Base-by-base conservation (phyloP, 2,113 vertebrate species). In the Bubo bubo region DNA sequence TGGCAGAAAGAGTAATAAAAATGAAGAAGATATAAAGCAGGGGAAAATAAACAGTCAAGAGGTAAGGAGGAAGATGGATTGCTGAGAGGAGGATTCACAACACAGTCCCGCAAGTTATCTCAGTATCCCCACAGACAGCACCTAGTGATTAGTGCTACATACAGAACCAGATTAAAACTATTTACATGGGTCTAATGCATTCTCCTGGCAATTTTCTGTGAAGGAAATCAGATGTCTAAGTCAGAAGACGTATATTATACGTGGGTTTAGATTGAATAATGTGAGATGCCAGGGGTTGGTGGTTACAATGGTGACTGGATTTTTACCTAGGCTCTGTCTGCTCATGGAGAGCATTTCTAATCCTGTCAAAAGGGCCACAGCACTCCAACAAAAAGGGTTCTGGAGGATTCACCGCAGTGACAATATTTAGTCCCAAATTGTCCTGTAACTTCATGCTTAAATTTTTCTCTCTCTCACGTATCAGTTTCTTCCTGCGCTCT, bases 1-100 rank as follows among this genome's bases (percentile, higher is more conserved):
- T 82, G 35, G 34, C 64, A 93, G 70, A 82, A 87, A 67, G 12
- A 84, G 9, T 47, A 94, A 75, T 79, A 89, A 94, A 95, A 93
- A 39, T 4, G 4, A 30, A 81, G 52, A 74, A 12, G 30, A 60
- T 22, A 72, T 55, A 72, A 90, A 96, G 34, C 62, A 76, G 10
- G 30, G 34, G 12, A 14, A 89, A 58, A 89, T 47, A 85, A 93
- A 87, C n/a, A 79, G 22, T 43, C 43, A 55, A 19, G 39, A 94
- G 27, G 24, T 28, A 74, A 68, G 43, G 35, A 76, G 34, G 15
- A 89, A 50, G 77, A 74, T 12, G 13, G 12, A 84, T 43, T 23
- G 22, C 28, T 6, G 9, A 39, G 47, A 47, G 12, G 16, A 67
- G n/a, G 37, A 71, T n/a, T 72, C 76, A 34, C 32, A 87, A 7